Percentiles rank a stretch among this genome's conserved stretches.
These are phyloP conservation scores for Pterocles burchelli DNA, from an alignment of 2,113 vertebrate genomes.

Conservation along the genomic window DNA sequence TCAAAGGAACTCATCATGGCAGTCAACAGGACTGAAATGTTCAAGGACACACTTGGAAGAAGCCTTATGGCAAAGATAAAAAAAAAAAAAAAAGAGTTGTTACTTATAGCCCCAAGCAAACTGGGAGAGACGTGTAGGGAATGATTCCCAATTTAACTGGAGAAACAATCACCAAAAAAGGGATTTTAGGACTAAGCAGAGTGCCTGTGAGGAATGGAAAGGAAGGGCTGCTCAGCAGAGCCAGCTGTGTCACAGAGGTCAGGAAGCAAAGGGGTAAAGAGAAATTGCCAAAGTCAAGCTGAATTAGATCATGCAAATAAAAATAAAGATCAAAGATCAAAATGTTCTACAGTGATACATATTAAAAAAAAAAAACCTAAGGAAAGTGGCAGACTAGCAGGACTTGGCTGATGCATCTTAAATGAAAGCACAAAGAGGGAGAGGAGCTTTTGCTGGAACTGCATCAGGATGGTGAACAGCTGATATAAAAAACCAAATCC, in stretches of 20 bases:
- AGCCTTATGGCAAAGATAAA: background rate
- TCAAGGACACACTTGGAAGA: background rate
- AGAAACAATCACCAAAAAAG: background rate
- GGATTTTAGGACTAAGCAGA: background rate
- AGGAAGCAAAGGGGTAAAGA: conserved; percentile 20
- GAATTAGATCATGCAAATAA: conserved; percentile 23
- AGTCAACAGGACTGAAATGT: background rate
- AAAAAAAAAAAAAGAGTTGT: background rate
- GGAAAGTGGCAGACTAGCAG: background rate
- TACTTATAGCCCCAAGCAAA: background rate
- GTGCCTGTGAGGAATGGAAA: background rate
- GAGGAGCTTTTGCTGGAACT: background rate
- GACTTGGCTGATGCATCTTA: background rate
- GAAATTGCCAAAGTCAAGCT: conserved; percentile 13
- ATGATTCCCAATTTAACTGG: background rate
- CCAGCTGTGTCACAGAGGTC: background rate
- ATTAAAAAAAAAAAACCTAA: background rate
- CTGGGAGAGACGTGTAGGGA: background rate
- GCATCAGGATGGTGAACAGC: background rate
- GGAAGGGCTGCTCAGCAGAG: background rate
- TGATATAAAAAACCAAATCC: background rate
- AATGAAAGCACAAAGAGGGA: background rate
- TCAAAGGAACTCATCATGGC: background rate
- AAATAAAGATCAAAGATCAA: conserved; percentile 21
- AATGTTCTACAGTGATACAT: background rate